Conservation (phyloP, 2,888 invertebrate species). For the Beris chalybata region DNA sequence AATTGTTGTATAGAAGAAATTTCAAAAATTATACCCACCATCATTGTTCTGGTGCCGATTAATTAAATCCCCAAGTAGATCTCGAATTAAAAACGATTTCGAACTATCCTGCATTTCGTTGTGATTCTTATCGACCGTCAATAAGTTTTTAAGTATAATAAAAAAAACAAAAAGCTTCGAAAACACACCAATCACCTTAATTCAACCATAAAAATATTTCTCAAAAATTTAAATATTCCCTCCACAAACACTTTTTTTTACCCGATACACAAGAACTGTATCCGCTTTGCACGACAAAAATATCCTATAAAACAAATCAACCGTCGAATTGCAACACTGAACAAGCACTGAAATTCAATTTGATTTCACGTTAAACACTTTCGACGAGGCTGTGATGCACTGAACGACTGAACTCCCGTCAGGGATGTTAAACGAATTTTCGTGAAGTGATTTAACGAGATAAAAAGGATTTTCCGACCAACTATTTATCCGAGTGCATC, state of each 20-base stretch:
- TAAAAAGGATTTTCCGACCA: slow-evolving; percentile 37
- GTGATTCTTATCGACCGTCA: not conserved
- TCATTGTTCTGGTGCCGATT: slow-evolving; percentile 55
- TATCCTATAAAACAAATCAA: slow-evolving; percentile 25
- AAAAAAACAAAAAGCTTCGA: not conserved
- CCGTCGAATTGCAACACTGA: slow-evolving; percentile 36
- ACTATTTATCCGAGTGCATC: slow-evolving; percentile 31
- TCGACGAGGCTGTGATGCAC: slow-evolving; percentile 4
- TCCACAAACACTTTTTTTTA: no score
- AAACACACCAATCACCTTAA: not conserved
- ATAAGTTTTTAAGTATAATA: not conserved
- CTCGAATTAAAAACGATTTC: slow-evolving; percentile 83
- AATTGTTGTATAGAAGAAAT: no score
- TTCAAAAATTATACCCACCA: slow-evolving; percentile 50
- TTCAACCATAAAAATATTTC: no score
- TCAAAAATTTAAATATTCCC: no score
- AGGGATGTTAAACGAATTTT: slow-evolving; percentile 40
- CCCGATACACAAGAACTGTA: not conserved
- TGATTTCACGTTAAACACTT: slow-evolving; percentile 14
- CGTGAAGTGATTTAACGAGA: slow-evolving; percentile 41
- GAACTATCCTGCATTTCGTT: slow-evolving; percentile 62
- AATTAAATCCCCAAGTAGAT: slow-evolving; percentile 72
- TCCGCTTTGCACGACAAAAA: not conserved
- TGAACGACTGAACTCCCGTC: not conserved
- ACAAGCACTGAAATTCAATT: slow-evolving; percentile 24